Base-by-base conservation (phyloP, 2,797 vertebrate species). In the Falco cherrug region DNA sequence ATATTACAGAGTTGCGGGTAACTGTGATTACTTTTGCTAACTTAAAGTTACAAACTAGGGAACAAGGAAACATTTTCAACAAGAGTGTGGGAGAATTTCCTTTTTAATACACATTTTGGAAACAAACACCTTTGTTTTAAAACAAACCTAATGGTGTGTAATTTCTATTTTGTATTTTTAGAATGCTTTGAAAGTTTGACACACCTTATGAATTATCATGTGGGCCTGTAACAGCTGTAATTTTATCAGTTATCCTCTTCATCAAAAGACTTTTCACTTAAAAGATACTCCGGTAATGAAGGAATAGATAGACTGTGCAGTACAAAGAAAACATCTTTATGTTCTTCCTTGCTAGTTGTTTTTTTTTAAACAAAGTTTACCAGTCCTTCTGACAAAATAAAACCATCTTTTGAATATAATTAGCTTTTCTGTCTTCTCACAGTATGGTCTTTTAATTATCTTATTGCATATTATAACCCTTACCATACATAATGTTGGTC, bases 121-220 rank as follows among this genome's bases (percentile, higher is more conserved):
- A 96, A 95, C 79, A 96, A 96, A 83, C 64, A 56, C 22, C 74
- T 83, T 68, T 48, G 5, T 85, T 93, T 90, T 87, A 81, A 94
- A 84, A 79, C 51, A 85, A 83, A 22, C 11, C 16, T 94, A 92
- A 88, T 56, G 82, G 48, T 31, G 16, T 59, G 43, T 86, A 80
- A 94, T 96, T 97, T 95, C 47, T 92, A 43, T 24, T 90, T 91
- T 80, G 56, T 84, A 90, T 81, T 93, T 96, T 96, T 93, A 90
- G 69, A 90, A 70, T 2, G 12, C 64, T 89, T 94, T 95, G 91
- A 95, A 95, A 60, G 14, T 82, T 95, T 93, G 85, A 89, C 83
- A 92, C 89, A 82, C 76, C 78, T 90, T 65, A 68, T 45, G n/a
- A 93, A 95, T 89, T 97, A 94, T 54, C 76, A 59, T 89, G 74